Evolutionary conservation across 2,888 invertebrate genomes (phyloP), one percentile per base, ranked within the genome.

Genomic region (Agrotis segetum): DNA sequence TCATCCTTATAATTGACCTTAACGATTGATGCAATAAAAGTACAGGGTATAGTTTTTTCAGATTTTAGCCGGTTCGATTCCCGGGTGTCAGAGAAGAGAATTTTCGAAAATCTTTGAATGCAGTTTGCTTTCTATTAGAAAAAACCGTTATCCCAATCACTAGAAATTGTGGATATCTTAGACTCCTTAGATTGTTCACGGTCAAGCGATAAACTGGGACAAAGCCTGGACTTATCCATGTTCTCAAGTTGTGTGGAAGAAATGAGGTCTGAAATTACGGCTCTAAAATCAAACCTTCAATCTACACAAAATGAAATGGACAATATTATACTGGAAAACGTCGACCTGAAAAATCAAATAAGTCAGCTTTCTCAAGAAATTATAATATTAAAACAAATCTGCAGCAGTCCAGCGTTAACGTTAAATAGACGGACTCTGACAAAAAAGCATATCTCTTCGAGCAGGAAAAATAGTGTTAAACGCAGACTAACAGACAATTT

Each of bases 191-290:
- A 58, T 58, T 40, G 58, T 58, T 58, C 24, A 29, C 24, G 24
- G 24, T 29, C 24, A 29, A 29, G 24, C 24, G 24, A 34, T 58
- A 58, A 40, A 40, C 40, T 44, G 19, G 58, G 58, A 40, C 34
- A 58, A 58, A 58, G 58, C 40, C 58, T 44, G 40, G 58, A 58
- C 14, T 58, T 58, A 58, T 58, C 58, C 14, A 58, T 58, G 34
- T 58, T 40, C 58, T 58, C 40, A 44, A 40, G 14, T 14, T 58
- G 58, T 58, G 58, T 44, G 44, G 40, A 40, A 13, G 58, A 58
- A 40, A 58, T 58, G 58, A 58, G 40, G 19, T 58, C 58, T 19
- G 58, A 58, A 40, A 58, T 58, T 44, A 58, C 58, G 40, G 58
- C 58, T 58, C 40, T 58, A 58, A 58, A 58, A 44, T 58, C 58